A percentile compares a stretch with the other conserved stretches of the same genome.
Evolutionary conservation across 2,797 vertebrate species (phyloP).

Genomic region (Sciurus vulgaris): DNA sequence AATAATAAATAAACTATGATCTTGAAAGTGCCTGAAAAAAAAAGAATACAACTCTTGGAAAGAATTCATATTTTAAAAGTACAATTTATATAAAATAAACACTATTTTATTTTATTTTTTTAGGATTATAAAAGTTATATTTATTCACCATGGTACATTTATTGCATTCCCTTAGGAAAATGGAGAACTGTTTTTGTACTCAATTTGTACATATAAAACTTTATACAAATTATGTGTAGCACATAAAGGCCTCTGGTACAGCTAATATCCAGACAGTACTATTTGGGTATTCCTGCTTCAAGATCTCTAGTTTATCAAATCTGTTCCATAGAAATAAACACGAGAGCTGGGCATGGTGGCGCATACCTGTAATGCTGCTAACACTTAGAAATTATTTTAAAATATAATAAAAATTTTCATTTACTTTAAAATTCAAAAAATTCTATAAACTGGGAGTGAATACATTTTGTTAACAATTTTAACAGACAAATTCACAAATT

Average conservation of each 20-base stretch:
- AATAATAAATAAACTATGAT: conserved; percentile 96
- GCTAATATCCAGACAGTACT: conserved; percentile 73
- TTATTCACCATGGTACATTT: conserved; percentile 86
- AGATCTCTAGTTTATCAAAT: conserved; percentile 79
- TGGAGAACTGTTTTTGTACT: conserved; percentile 81
- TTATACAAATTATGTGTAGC: conserved; percentile 82
- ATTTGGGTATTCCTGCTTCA: conserved; percentile 71
- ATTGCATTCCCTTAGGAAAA: conserved; percentile 85
- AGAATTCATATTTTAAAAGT: conserved; percentile 19
- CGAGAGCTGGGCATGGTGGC: no score
- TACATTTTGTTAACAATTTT: conserved; percentile 71
- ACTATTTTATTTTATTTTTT: no score
- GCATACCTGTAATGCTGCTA: neutral
- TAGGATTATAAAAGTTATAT: conserved; percentile 85
- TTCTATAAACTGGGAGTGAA: conserved; percentile 65
- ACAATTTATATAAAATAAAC: neutral
- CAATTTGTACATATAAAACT: conserved; percentile 85
- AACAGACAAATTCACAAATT: conserved; percentile 75
- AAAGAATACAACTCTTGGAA: neutral
- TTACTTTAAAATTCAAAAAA: conserved; percentile 81
- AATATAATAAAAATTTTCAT: conserved; percentile 80
- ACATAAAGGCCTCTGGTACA: conserved; percentile 81
- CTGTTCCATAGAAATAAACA: conserved; percentile 78
- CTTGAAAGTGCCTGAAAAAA: conserved; percentile 97
- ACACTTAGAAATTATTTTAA: conserved; percentile 79